Evolutionary conservation across 2,888 invertebrate genomes (phyloP).

Genomic region (Geotrupes spiniger): DNA sequence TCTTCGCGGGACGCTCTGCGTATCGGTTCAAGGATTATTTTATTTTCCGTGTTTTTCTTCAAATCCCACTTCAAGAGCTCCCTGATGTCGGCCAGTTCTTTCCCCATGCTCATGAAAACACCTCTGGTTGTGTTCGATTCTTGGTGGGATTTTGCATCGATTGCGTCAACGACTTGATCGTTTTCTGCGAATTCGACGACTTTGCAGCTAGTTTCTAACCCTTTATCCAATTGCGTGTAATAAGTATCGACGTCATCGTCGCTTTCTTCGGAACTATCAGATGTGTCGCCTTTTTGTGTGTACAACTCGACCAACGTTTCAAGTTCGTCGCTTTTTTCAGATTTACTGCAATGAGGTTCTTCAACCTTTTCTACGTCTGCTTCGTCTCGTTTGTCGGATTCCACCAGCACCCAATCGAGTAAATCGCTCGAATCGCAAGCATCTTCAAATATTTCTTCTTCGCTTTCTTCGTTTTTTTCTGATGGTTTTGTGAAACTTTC

Average conservation of each 20-base stretch:
- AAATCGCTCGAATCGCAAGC: not conserved
- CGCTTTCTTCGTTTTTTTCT: not conserved
- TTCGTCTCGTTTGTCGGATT: slow-evolving; percentile 1
- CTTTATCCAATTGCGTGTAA: slow-evolving; percentile 27
- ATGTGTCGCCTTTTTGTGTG: not conserved
- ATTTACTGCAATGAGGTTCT: slow-evolving; percentile 5
- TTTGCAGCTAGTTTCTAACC: slow-evolving; percentile 15
- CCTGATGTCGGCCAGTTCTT: slow-evolving; percentile 30
- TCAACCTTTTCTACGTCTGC: slow-evolving; percentile 10
- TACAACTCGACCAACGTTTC: slow-evolving; percentile 15
- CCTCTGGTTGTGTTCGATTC: slow-evolving; percentile 8
- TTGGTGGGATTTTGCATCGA: slow-evolving; percentile 5
- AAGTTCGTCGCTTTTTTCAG: slow-evolving; percentile 7
- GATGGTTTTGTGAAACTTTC: not conserved
- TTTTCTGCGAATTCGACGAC: slow-evolving; percentile 12
- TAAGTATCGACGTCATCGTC: slow-evolving; percentile 24
- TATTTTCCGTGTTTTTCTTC: slow-evolving; percentile 30
- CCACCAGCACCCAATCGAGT: not conserved
- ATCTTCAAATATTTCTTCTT: not conserved
- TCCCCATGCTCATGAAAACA: slow-evolving; percentile 15
- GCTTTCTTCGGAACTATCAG: slow-evolving; percentile 9
- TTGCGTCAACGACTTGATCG: slow-evolving; percentile 14
- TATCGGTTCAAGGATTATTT: slow-evolving; percentile 35
- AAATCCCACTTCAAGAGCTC: slow-evolving; percentile 43
- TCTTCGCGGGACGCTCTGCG: slow-evolving; percentile 18